A percentile compares a stretch with the other conserved stretches of the same genome.
phyloP scores from a whole-genome alignment of 2,113 vertebrate species.

The Ciconia stormi region DNA sequence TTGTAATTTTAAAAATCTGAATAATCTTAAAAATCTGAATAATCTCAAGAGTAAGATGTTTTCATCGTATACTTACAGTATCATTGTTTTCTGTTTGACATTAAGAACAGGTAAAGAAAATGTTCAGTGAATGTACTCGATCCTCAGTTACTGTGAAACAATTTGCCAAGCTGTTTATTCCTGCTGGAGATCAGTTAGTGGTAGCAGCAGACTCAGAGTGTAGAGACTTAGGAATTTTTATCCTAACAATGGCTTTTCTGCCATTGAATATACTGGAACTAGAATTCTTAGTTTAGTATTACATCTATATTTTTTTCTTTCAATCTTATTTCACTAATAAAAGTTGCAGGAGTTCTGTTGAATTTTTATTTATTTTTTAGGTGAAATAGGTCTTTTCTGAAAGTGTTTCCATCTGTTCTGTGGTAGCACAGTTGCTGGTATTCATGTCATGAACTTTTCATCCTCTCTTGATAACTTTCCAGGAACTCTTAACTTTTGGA shows the following conservation, averaged over 20 bases:
- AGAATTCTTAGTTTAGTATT: background rate
- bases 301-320: background rate
- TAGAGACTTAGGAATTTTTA: background rate
- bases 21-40: background rate
- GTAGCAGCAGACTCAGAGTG: background rate
- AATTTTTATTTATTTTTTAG: background rate
- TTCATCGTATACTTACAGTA: background rate
- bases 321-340: background rate
- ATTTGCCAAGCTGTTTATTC: background rate
- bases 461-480: background rate
- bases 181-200: background rate
- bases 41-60: background rate
- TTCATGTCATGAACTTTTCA: background rate
- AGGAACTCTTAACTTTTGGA: background rate
- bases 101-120: background rate
- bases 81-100: background rate
- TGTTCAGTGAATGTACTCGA: background rate
- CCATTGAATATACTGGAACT: background rate
- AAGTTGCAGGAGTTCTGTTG: background rate
- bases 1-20: background rate
- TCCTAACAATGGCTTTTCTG: background rate
- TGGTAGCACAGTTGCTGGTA: background rate
- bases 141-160: background rate
- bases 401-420: background rate
- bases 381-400: background rate